A percentile compares a stretch with the other conserved stretches of the same genome.
Conservation (phyloP, 2,113 vertebrate genomes). For the Panthera leo region DNA sequence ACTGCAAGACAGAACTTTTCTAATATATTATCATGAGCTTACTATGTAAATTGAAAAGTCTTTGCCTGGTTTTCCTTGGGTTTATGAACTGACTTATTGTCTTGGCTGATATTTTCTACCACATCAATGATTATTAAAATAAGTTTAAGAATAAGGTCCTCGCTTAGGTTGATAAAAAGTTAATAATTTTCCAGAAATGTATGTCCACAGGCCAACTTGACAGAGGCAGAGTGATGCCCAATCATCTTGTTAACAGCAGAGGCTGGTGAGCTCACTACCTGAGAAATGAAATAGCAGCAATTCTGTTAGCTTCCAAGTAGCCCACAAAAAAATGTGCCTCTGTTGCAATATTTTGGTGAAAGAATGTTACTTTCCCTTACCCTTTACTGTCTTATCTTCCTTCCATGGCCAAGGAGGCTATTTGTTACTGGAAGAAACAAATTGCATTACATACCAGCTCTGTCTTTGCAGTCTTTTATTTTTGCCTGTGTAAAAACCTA, state of each 20-base stretch:
- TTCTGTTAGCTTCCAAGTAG: background rate
- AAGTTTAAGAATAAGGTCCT: background rate
- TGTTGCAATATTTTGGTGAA: background rate
- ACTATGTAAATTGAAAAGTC: background rate
- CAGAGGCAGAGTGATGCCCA: background rate
- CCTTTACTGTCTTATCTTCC: background rate
- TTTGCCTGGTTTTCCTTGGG: background rate
- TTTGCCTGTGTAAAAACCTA: background rate
- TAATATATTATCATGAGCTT: background rate
- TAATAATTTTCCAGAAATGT: background rate
- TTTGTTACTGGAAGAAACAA: slow-evolving; percentile 65
- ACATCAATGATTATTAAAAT: background rate
- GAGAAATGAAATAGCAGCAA: background rate
- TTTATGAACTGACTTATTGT: background rate
- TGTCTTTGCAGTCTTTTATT: background rate
- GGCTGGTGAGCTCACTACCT: background rate
- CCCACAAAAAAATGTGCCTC: fast-evolving
- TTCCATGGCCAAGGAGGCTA: background rate
- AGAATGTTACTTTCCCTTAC: background rate
- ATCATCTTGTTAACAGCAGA: background rate
- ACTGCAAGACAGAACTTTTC: background rate
- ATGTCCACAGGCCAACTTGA: background rate
- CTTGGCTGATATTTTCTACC: background rate
- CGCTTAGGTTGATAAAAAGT: background rate
- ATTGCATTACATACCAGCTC: slow-evolving; percentile 43